Percentiles rank a stretch among this genome's conserved stretches.
Conservation (phyloP, 2,888 invertebrate species). For the Anorthoa munda region DNA sequence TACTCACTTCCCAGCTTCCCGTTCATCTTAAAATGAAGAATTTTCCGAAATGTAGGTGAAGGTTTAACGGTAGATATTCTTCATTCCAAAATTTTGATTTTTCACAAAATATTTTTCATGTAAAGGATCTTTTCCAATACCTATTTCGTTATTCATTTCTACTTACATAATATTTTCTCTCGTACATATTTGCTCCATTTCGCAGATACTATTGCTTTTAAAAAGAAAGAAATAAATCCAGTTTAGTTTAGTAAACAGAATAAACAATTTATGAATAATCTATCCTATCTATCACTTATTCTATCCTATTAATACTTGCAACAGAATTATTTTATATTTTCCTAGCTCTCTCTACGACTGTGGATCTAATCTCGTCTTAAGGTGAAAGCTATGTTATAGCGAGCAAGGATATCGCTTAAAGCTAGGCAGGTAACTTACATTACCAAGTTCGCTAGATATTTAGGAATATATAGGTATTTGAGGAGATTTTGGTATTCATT, state of each 20-base stretch:
- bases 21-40: constrained; percentile 71
- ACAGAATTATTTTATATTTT: constrained; percentile 11
- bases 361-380: constrained; percentile 4
- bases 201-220: neutral
- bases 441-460: neutral
- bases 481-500: constrained; percentile 12
- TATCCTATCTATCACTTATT: no score
- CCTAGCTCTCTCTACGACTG: neutral
- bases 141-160: constrained; percentile 9
- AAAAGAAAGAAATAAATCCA: neutral
- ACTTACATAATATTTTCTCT: constrained; percentile 9
- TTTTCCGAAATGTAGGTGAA: constrained; percentile 64
- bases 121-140: constrained; percentile 19
- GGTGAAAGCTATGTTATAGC: constrained; percentile 6
- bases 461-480: neutral
- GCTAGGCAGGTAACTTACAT: constrained; percentile 6
- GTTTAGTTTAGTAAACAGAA: neutral
- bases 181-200: neutral
- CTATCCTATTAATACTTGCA: neutral
- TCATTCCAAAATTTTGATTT: constrained; percentile 47
- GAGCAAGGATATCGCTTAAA: constrained; percentile 23
- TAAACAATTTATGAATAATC: neutral
- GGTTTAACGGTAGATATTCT: constrained; percentile 38
- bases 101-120: constrained; percentile 24
- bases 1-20: constrained; percentile 70